Percentiles rank a stretch among this genome's conserved stretches.
phyloP scores from a whole-genome alignment of 2,888 invertebrate species.

The Nemapogon koenigi region DNA sequence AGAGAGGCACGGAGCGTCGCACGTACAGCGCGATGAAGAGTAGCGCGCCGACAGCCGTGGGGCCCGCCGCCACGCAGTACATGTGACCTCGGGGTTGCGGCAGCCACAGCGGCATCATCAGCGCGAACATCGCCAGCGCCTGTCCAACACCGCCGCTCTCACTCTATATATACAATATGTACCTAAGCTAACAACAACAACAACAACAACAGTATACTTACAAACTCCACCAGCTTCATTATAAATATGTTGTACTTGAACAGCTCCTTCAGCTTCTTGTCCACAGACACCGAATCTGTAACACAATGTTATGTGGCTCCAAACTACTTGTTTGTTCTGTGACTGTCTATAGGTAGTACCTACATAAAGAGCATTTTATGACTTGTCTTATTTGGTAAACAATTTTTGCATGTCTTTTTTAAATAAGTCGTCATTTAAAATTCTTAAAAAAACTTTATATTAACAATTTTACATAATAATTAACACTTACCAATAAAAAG shows the following conservation, averaged over 20 bases:
- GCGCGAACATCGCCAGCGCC: constrained; percentile 39
- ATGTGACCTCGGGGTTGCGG: constrained; percentile 47
- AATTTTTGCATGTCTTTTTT: too few relatives aligned
- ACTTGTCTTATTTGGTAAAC: too few relatives aligned
- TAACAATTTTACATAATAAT: too few relatives aligned
- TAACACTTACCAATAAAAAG: too few relatives aligned
- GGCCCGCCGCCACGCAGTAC: constrained; percentile 55
- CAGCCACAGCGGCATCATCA: constrained; percentile 33
- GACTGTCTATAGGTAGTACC: too few relatives aligned
- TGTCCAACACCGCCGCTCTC: too few relatives aligned
- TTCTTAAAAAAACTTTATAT: too few relatives aligned
- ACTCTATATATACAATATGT: too few relatives aligned
- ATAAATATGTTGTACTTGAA: constrained; percentile 55
- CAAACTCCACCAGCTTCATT: constrained; percentile 55
- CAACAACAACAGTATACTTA: too few relatives aligned
- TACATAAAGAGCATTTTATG: too few relatives aligned
- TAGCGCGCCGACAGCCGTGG: constrained; percentile 46
- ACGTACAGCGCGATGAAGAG: constrained; percentile 46
- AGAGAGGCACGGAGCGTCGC: constrained; percentile 46
- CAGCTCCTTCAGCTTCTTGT: constrained; percentile 52
- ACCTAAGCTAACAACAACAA: too few relatives aligned
- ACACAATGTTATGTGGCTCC: constrained; percentile 13
- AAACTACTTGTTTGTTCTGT: neutral
- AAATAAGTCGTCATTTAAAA: too few relatives aligned
- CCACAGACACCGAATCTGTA: constrained; percentile 52